A percentile compares a stretch with the other conserved stretches of the same genome.
Conservation (phyloP, 2,797 vertebrate species). For the Tympanoctomys barrerae region DNA sequence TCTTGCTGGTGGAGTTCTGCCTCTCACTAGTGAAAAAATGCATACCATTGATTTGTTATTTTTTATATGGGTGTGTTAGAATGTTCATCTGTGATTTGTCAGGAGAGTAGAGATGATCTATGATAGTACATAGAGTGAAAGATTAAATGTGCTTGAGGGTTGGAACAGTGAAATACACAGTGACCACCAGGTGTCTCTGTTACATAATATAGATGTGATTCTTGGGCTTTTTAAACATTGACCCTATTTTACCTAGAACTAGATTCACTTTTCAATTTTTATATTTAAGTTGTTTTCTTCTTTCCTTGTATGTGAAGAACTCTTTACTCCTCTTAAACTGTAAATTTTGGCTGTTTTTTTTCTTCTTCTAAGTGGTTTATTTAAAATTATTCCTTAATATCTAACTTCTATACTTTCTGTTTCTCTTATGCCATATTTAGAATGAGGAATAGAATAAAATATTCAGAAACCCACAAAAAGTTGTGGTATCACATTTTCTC, state of each 20-base stretch:
- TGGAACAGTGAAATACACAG: background rate
- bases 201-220: conserved; percentile 59
- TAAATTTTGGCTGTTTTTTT: background rate
- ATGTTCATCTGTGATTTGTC: conserved; percentile 65
- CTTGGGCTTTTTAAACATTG: background rate
- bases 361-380: background rate
- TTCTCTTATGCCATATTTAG: background rate
- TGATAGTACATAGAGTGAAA: background rate
- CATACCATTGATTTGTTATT: conserved; percentile 57
- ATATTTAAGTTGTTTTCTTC: conserved; percentile 35
- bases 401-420: background rate
- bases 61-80: conserved; percentile 22
- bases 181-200: conserved; percentile 89
- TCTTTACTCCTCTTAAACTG: background rate
- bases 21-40: conserved; percentile 54
- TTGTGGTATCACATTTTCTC: background rate
- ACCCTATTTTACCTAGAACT: conserved; percentile 56
- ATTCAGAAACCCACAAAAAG: conserved; percentile 7
- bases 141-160: background rate
- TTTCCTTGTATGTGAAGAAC: background rate
- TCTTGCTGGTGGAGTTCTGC: background rate
- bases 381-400: conserved; percentile 27
- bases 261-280: conserved; percentile 57
- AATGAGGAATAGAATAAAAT: background rate
- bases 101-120: conserved; percentile 1